These are phyloP conservation scores for Medauroidea extradentata DNA, from an alignment of 1,140 invertebrate genomes.

Conservation along the genomic window DNA sequence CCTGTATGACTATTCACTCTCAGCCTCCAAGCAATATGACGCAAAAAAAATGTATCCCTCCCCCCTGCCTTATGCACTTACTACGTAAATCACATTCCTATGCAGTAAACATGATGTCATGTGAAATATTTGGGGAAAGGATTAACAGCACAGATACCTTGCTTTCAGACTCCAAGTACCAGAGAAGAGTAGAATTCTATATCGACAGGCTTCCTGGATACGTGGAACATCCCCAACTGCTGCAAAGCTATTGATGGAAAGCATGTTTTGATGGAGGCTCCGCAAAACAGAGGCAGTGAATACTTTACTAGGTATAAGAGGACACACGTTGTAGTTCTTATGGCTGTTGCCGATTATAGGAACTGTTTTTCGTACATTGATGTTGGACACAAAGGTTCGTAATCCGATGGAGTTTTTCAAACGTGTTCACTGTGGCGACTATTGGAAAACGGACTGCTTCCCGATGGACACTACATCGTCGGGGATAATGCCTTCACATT, in stretches of 20 bases:
- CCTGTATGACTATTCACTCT: too few relatives aligned
- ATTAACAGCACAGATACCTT: neutral
- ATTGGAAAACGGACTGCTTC: too few relatives aligned
- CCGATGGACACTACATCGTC: constrained; percentile 25
- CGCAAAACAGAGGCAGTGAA: constrained; percentile 28
- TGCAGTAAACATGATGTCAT: too few relatives aligned
- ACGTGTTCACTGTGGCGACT: constrained; percentile 1
- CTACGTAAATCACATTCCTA: too few relatives aligned
- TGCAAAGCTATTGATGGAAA: constrained; percentile 42
- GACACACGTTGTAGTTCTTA: constrained; percentile 37
- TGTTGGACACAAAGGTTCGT: constrained; percentile 23
- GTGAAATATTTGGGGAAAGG: too few relatives aligned
- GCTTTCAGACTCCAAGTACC: neutral
- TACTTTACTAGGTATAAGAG: constrained; percentile 44
- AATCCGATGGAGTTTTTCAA: constrained; percentile 12
- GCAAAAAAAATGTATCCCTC: too few relatives aligned
- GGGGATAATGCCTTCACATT: constrained; percentile 36
- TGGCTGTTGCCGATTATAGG: constrained; percentile 32
- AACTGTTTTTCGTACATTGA: constrained; percentile 37
- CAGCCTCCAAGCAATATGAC: too few relatives aligned
- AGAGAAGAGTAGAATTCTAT: constrained; percentile 24
- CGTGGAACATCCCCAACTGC: constrained; percentile 43
- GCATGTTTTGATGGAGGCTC: constrained; percentile 35
- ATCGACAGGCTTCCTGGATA: constrained; percentile 29
- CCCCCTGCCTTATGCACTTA: too few relatives aligned